Evolutionary conservation across 2,113 vertebrate species (phyloP).

Genomic region (Vanacampus margaritifer): DNA sequence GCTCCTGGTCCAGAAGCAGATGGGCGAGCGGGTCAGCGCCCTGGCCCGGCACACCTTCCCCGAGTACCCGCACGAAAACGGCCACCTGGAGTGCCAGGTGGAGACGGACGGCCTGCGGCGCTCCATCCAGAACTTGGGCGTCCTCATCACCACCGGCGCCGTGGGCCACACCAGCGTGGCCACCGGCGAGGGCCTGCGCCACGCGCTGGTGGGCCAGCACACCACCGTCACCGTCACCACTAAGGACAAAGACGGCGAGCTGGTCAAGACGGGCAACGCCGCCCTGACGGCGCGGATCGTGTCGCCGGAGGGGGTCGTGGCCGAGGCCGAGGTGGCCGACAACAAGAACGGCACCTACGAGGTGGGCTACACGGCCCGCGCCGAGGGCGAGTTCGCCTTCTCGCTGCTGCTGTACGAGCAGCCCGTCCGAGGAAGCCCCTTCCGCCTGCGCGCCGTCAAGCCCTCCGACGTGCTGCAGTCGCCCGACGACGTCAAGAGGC

Average conservation of each 20-base stretch:
- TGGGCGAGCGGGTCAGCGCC: constrained; percentile 86
- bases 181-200: constrained; percentile 89
- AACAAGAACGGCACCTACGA: constrained; percentile 97
- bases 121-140: constrained; percentile 92
- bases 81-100: constrained; percentile 86
- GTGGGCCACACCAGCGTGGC: constrained; percentile 89
- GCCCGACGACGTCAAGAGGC: constrained; percentile 89
- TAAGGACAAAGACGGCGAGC: constrained; percentile 88
- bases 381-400: constrained; percentile 85
- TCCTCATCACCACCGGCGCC: constrained; percentile 86
- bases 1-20: constrained; percentile 91
- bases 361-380: constrained; percentile 83
- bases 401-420: constrained; percentile 87
- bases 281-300: constrained; percentile 78
- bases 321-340: constrained; percentile 83
- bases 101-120: constrained; percentile 88
- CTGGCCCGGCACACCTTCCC: constrained; percentile 83
- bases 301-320: constrained; percentile 68
- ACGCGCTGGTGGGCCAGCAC: constrained; percentile 86
- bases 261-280: constrained; percentile 88
- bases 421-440: constrained; percentile 88
- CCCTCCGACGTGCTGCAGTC: constrained; percentile 86
- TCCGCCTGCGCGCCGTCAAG: constrained; percentile 81
- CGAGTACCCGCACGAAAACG: constrained; percentile 86
- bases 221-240: constrained; percentile 89